Conservation (phyloP, 2,113 vertebrate species). For the Zosterops hypoxanthus region DNA sequence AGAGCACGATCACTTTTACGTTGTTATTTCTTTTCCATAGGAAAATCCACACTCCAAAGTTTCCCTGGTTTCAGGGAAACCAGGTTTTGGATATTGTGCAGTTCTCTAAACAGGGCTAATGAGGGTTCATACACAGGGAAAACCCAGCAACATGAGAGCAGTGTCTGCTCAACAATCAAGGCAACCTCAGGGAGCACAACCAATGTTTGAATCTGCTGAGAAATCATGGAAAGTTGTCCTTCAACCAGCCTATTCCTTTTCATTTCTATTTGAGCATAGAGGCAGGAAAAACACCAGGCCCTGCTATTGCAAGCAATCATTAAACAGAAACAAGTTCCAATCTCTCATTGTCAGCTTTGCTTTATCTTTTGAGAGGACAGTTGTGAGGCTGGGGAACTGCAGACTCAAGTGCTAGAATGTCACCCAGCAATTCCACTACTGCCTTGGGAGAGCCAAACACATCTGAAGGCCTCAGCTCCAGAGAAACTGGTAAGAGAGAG, state of each 20-base stretch:
- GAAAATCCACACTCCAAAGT: background rate
- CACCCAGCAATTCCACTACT: background rate
- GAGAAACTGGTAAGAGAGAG: background rate
- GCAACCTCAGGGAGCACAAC: background rate
- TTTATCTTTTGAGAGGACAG: background rate
- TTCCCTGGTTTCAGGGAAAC: background rate
- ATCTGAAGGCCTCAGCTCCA: rapidly evolving
- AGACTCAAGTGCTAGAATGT: too few species aligned
- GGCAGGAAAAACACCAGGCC: background rate
- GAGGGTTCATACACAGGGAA: background rate
- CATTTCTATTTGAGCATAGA: background rate
- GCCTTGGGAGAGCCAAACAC: background rate
- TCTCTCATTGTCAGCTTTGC: background rate
- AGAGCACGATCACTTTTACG: background rate
- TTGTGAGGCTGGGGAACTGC: background rate
- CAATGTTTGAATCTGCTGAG: background rate
- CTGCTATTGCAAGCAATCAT: background rate
- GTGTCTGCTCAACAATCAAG: background rate
- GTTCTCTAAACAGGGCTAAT: background rate
- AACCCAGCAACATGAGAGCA: background rate
- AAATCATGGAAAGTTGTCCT: background rate
- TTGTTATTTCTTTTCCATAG: background rate
- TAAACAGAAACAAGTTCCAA: background rate
- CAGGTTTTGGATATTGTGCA: background rate
- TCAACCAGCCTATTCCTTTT: background rate